Percentiles rank a stretch among this genome's conserved stretches.
Evolutionary conservation across 1,140 invertebrate genomes (phyloP).

Genomic region (Branchinecta lindahli): DNA sequence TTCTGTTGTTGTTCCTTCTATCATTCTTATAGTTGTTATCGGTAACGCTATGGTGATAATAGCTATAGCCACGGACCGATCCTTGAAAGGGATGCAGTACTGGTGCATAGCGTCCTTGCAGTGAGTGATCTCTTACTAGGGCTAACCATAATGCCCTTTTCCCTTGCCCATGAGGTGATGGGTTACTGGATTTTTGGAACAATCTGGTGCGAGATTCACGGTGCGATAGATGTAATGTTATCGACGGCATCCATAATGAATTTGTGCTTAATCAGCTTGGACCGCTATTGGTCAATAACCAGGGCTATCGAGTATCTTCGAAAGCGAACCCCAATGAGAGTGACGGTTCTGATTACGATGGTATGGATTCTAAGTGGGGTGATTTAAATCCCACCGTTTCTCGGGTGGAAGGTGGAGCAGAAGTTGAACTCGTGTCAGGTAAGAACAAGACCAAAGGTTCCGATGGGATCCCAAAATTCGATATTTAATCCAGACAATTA

Average conservation of each 20-base stretch:
- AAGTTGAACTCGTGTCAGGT: background rate
- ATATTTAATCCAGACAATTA: too few relatives aligned
- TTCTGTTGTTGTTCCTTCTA: constrained; percentile 70
- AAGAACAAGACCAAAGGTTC: too few relatives aligned
- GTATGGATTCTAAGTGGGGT: constrained; percentile 88
- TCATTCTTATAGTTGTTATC: constrained; percentile 94
- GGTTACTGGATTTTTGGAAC: constrained; percentile 92
- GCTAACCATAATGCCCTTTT: constrained; percentile 92
- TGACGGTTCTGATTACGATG: constrained; percentile 78
- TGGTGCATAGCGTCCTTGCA: constrained; percentile 95
- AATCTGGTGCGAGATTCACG: constrained; percentile 86
- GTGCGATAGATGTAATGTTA: constrained; percentile 86
- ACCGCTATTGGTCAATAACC: constrained; percentile 95
- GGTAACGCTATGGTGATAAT: constrained; percentile 96
- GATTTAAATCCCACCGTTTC: constrained; percentile 85
- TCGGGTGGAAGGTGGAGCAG: constrained; percentile 76
- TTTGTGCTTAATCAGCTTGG: constrained; percentile 84
- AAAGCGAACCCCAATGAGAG: constrained; percentile 75
- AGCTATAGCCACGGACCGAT: constrained; percentile 85
- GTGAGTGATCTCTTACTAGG: constrained; percentile 91
- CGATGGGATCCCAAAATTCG: too few relatives aligned
- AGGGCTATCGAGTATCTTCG: constrained; percentile 90
- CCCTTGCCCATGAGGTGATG: constrained; percentile 89
- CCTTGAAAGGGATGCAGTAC: constrained; percentile 89
- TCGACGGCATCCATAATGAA: constrained; percentile 95